Base-by-base conservation (phyloP, 2,888 invertebrate genomes). In the Erebia ligea region DNA sequence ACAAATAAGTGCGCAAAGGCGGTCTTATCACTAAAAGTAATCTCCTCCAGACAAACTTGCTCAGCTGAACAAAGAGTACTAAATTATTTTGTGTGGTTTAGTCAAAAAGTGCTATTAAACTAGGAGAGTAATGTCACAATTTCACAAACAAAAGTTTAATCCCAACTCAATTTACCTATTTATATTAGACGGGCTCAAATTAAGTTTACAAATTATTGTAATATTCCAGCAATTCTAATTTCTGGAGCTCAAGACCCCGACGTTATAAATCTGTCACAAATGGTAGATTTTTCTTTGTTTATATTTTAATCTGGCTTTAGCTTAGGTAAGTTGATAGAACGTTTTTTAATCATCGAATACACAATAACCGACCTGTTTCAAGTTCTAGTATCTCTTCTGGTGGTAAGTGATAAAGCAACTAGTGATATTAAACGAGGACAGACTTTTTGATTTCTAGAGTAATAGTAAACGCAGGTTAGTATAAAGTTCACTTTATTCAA, bases 161-260 rank as follows among this genome's bases (percentile, higher is more conserved):
- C 64, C 64, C 64, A 34, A 64, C 52, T 40, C 64, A 64, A 64
- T 54, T 64, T 64, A n/a, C n/a, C n/a, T n/a, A 64, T 54, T 40
- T 40, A 34, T 40, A 64, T 54, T 17, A 64, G 40, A 64, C 17
- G 5, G 40, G 54, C 64, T 40, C 40, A 34, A 34, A 17, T 64
- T 54, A 19, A 2, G 19, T 10, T 45, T 19, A 40, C 13, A 34
- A 34, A 45, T 45, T 61, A 45, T 59, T 42, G 34, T 21, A 21
- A 25, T 6, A 57, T 54, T 57, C 13, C 15, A 25, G 25, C 21
- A 13, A 4, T 15, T 21, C 1, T 25, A 25, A 19, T 25, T 25
- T 25, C 4, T 21, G 6, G n/a, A n/a, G 10, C 10, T 17, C 19
- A 9, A 10, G 10, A 15, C 25, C n/a, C 57, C 25, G 1, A 34